Base-by-base conservation (phyloP, 2,888 invertebrate species). In the Acanthosepion esculentum region DNA sequence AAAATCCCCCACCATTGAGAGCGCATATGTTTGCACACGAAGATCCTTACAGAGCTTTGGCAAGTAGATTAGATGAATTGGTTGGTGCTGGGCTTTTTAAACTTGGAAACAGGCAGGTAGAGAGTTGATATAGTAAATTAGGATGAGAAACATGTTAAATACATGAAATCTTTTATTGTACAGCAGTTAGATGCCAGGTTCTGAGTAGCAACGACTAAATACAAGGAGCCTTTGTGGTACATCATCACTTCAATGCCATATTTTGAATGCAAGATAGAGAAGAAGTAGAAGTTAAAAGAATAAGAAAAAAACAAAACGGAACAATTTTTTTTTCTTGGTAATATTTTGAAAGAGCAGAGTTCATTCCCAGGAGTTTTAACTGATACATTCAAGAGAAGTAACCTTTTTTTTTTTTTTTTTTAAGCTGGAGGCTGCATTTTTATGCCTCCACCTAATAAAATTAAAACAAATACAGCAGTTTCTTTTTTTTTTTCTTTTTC, bases 91-190 rank as follows among this genome's bases (percentile, higher is more conserved):
- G n/a, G 33, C 4, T n/a, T 78, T n/a, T 15, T 78, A n/a, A 78
- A 18, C 78, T n/a, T 78, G 78, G 29, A 78, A 78, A 64, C 8
- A 26, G 26, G 8, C 50, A 50, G 20, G 23, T 59, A 78, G 78
- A 78, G 78, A 78, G 23, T 78, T 78, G n/a, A 15, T 33, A 15
- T 78, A 78, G 78, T 78, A 78, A 78, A 78, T 78, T 78, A 78
- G n/a, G n/a, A 78, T 78, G 78, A 78, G 78, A 78, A 78, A 78
- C n/a, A 78, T 33, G n/a, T 78, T 78, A 78, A 78, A 78, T 78
- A 78, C 78, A 78, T 78, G 78, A n/a, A 78, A 78, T 78, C 78
- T 78, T 78, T 78, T 78, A 78, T 78, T 78, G 78, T 78, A 78
- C 78, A 78, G 78, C 78, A 78, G 78, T 78, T 78, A 78, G 78